Evolutionary conservation across 2,797 vertebrate genomes (phyloP).

Genomic region (Morus bassanus): DNA sequence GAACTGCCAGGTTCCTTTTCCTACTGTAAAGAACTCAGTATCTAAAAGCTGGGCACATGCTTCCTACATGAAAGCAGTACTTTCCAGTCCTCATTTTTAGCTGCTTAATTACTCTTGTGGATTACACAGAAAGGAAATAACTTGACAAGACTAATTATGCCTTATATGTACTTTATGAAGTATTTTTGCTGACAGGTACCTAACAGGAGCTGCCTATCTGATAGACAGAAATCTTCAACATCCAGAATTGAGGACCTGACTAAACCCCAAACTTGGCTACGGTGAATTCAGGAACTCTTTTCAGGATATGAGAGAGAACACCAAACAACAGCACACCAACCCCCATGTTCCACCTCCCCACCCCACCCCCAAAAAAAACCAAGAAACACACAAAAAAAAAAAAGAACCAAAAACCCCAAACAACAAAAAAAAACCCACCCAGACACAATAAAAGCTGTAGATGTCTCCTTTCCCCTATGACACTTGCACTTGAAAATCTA

Average conservation of each 20-base stretch:
- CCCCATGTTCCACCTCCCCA: fast-evolving
- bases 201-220: not conserved
- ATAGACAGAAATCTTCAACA: not conserved
- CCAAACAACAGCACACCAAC: not conserved
- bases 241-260: not conserved
- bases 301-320: not conserved
- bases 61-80: not conserved
- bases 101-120: not conserved
- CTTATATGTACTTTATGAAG: not conserved
- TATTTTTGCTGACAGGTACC: not conserved
- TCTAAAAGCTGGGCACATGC: not conserved
- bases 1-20: not conserved
- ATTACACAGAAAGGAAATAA: not conserved
- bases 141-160: not conserved
- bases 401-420: fast-evolving
- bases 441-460: not conserved
- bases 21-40: not conserved
- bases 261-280: not conserved
- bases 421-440: fast-evolving
- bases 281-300: not conserved
- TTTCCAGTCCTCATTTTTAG: not conserved
- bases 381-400: not conserved
- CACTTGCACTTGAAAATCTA: not conserved
- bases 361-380: too few species aligned
- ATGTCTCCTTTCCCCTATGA: not conserved